Conservation (phyloP, 2,797 vertebrate species). For the Spheniscus humboldti region DNA sequence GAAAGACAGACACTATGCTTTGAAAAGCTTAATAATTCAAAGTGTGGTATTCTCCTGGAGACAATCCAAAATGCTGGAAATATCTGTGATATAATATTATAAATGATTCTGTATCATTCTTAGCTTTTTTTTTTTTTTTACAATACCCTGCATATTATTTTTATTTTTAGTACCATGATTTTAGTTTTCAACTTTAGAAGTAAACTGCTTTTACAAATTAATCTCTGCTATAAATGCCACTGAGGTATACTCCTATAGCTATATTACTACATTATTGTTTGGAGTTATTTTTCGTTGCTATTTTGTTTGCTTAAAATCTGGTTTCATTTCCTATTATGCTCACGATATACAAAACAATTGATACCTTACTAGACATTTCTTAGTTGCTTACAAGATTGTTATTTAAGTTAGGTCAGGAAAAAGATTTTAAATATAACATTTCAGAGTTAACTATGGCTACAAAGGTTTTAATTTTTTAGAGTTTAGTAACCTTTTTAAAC, state of each 20-base stretch:
- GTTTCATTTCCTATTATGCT: not conserved
- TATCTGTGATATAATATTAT: not conserved
- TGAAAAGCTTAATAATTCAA: not conserved
- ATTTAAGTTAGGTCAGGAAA: not conserved
- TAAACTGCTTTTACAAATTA: not conserved
- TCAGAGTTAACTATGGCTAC: not conserved
- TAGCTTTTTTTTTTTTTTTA: not conserved
- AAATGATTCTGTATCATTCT: not conserved
- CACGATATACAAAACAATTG: fast-evolving
- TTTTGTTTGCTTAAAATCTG: not conserved
- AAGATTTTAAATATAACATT: not conserved
- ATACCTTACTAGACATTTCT: not conserved
- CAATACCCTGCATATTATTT: not conserved
- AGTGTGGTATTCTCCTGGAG: not conserved
- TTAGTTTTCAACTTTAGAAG: not conserved
- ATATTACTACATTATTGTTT: not conserved
- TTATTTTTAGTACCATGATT: not conserved
- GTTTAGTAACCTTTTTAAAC: not conserved
- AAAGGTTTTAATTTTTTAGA: not conserved
- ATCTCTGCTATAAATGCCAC: not conserved
- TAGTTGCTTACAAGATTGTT: not conserved
- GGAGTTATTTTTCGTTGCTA: not conserved
- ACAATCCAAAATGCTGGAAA: not conserved
- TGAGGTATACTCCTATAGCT: not conserved
- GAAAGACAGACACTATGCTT: not conserved